phyloP scores from a whole-genome alignment of 2,797 vertebrate genomes.

The Decapterus maruadsi region DNA sequence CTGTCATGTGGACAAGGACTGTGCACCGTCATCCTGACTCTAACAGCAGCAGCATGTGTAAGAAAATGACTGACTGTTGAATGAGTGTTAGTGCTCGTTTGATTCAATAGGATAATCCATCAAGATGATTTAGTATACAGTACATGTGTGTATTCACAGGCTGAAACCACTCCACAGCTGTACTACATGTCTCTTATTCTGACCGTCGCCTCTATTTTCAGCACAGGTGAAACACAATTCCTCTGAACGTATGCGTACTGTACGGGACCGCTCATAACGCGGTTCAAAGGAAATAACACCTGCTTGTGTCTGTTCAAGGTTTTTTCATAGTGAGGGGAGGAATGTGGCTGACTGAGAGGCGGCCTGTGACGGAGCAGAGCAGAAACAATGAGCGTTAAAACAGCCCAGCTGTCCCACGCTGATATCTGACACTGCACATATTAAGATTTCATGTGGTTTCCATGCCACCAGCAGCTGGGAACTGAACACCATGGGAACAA shows the following conservation, averaged over 20 bases:
- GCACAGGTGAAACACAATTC: constrained; percentile 76
- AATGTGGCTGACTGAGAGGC: constrained; percentile 73
- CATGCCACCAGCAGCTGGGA: constrained; percentile 56
- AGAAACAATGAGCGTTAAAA: constrained; percentile 65
- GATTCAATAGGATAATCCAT: neutral
- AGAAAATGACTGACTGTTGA: constrained; percentile 47
- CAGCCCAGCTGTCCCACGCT: constrained; percentile 64
- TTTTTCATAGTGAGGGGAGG: constrained; percentile 79
- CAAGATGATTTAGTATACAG: neutral
- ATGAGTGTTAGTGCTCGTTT: too few relatives aligned
- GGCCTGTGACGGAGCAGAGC: constrained; percentile 45
- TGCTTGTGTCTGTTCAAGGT: constrained; percentile 69
- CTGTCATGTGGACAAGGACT: constrained; percentile 85
- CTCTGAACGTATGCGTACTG: neutral
- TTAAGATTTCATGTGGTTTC: constrained; percentile 82
- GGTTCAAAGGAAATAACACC: constrained; percentile 34
- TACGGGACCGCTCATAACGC: neutral
- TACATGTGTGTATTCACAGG: constrained; percentile 66
- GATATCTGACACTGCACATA: constrained; percentile 65
- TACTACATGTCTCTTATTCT: constrained; percentile 82
- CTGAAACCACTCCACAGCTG: constrained; percentile 84
- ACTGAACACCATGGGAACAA: constrained; percentile 64
- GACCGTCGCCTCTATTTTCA: constrained; percentile 73
- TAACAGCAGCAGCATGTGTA: constrained; percentile 86
- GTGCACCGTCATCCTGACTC: constrained; percentile 82